Conservation (phyloP, 2,113 vertebrate species). For the Lepus europaeus region DNA sequence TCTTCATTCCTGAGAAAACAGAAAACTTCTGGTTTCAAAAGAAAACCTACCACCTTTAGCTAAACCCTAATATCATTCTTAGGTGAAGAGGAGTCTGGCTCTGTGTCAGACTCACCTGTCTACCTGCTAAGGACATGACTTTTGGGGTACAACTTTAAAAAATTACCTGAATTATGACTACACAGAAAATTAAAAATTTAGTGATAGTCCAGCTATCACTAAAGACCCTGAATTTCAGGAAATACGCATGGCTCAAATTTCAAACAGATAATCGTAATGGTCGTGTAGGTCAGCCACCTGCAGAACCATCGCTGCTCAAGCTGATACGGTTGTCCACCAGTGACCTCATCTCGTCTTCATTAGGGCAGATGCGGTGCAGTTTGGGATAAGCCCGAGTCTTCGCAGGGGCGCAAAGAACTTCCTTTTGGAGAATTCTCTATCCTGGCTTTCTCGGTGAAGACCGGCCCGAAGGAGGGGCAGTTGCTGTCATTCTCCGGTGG, state of each 20-base stretch:
- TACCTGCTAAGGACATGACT: background rate
- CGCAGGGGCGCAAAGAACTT: slow-evolving; percentile 90
- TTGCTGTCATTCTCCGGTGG: slow-evolving; percentile 10
- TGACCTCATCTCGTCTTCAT: slow-evolving; percentile 84
- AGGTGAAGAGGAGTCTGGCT: background rate
- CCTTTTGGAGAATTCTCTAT: slow-evolving; percentile 73
- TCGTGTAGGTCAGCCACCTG: slow-evolving; percentile 77
- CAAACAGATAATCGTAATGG: slow-evolving; percentile 53
- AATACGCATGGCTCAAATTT: background rate
- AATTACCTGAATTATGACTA: background rate
- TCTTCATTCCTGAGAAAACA: slow-evolving; percentile 53
- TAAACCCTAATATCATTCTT: background rate
- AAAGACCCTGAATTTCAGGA: background rate
- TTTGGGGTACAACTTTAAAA: background rate
- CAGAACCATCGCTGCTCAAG: slow-evolving; percentile 88
- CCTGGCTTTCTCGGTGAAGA: slow-evolving; percentile 65
- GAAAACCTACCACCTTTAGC: background rate
- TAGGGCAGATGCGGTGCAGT: slow-evolving; percentile 89
- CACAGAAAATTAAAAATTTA: background rate
- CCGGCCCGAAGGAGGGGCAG: background rate
- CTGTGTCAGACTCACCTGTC: background rate
- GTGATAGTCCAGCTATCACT: background rate
- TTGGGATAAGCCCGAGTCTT: slow-evolving; percentile 88
- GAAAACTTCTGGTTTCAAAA: slow-evolving; percentile 6
- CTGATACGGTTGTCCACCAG: slow-evolving; percentile 86